A percentile compares a stretch with the other conserved stretches of the same genome.
phyloP scores from a whole-genome alignment of 2,113 vertebrate genomes.

The Bungarus multicinctus region DNA sequence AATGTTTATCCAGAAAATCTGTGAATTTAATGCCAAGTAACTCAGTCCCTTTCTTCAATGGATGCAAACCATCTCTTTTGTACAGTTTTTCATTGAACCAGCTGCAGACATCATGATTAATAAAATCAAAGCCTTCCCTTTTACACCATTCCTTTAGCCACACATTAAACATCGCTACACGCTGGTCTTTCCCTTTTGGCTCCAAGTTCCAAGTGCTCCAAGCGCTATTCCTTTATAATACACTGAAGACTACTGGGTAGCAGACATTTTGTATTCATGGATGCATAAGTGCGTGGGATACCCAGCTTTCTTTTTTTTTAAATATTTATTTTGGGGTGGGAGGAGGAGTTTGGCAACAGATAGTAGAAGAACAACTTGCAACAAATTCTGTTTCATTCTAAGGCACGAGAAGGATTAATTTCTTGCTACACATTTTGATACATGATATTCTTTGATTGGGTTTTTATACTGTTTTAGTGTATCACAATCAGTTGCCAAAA shows the following conservation, averaged over 20 bases:
- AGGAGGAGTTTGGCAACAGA: background rate
- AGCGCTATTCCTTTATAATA: background rate
- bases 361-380: background rate
- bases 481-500: background rate
- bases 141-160: too few species aligned
- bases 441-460: background rate
- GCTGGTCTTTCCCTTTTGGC: too few species aligned
- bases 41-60: too few species aligned
- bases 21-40: too few species aligned
- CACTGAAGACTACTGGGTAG: background rate
- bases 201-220: background rate
- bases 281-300: background rate
- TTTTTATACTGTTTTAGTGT: background rate
- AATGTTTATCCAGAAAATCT: too few species aligned
- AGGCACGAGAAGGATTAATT: background rate
- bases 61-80: too few species aligned
- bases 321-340: background rate
- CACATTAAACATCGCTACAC: too few species aligned
- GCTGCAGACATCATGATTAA: too few species aligned
- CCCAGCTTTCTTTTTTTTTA: background rate
- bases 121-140: too few species aligned
- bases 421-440: background rate
- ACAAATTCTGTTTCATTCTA: background rate
- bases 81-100: too few species aligned
- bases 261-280: background rate